Conservation (phyloP, 2,113 vertebrate genomes). For the Festucalex cinctus region DNA sequence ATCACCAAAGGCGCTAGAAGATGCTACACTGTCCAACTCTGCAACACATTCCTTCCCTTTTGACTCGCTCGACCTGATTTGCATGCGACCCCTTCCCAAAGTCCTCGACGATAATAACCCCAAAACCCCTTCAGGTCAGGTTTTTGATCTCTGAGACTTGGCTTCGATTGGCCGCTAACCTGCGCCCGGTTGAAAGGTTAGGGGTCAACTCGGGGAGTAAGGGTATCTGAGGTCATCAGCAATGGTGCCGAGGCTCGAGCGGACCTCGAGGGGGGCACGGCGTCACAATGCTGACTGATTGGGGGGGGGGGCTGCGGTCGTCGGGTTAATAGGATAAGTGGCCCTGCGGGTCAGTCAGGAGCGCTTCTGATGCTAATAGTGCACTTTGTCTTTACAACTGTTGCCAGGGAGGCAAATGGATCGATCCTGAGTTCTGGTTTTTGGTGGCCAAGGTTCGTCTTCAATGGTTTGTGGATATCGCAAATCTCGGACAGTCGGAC, state of each 20-base stretch:
- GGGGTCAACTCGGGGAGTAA: slow-evolving; percentile 38
- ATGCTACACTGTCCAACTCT: neutral
- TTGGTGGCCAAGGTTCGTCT: no score
- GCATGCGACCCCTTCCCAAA: slow-evolving; percentile 36
- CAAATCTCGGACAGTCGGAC: no score
- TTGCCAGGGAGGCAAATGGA: no score
- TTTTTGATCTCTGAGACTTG: slow-evolving; percentile 37
- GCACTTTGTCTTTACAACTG: slow-evolving; percentile 30
- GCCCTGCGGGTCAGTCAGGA: slow-evolving; percentile 52
- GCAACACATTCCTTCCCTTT: slow-evolving; percentile 36
- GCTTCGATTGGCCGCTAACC: slow-evolving; percentile 44
- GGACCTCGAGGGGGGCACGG: slow-evolving; percentile 25
- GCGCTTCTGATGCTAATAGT: slow-evolving; percentile 62
- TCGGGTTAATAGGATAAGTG: slow-evolving; percentile 69
- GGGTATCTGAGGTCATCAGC: slow-evolving; percentile 68
- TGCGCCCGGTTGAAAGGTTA: slow-evolving; percentile 56
- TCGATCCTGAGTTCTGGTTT: no score
- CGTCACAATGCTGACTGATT: slow-evolving; percentile 50
- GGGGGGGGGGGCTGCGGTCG: slow-evolving; percentile 49
- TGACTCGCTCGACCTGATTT: slow-evolving; percentile 40
- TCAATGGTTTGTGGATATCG: no score
- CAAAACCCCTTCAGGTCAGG: slow-evolving; percentile 39
- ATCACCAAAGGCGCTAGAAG: no score
- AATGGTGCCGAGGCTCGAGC: slow-evolving; percentile 19
- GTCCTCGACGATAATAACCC: neutral